phyloP scores from a whole-genome alignment of 1,140 invertebrate genomes.

The Aphidius ervi region DNA sequence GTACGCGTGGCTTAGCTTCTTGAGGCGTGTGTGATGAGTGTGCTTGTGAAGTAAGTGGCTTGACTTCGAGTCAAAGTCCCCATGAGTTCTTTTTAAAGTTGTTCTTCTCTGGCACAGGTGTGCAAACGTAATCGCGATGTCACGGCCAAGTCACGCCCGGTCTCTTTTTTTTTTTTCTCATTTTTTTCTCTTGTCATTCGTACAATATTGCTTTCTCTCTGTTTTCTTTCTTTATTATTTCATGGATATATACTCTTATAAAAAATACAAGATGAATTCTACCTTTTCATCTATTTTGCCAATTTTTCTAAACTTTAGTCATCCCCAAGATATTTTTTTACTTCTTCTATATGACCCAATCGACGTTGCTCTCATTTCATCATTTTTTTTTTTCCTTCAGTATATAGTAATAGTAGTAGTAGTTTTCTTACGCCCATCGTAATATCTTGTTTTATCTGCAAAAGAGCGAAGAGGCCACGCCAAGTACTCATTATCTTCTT shows the following conservation, averaged over 20 bases:
- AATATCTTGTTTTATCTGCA: slow-evolving; percentile 33
- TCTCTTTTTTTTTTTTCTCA: slow-evolving; percentile 23
- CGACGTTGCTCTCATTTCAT: slow-evolving; percentile 10
- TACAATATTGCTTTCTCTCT: background rate
- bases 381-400: slow-evolving; percentile 9
- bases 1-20: slow-evolving; percentile 20
- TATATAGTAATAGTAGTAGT: background rate
- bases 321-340: slow-evolving; percentile 14
- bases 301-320: too few relatives aligned
- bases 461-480: slow-evolving; percentile 17
- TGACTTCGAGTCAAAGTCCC: slow-evolving; percentile 29
- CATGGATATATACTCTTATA: too few relatives aligned
- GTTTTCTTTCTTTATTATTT: slow-evolving; percentile 2
- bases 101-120: slow-evolving; percentile 37
- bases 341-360: background rate
- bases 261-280: too few relatives aligned
- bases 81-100: background rate
- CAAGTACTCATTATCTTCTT: slow-evolving; percentile 25
- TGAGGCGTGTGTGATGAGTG: slow-evolving; percentile 42
- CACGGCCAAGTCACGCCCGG: slow-evolving; percentile 42
- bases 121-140: slow-evolving; percentile 51
- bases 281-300: background rate
- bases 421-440: slow-evolving; percentile 26
- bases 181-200: slow-evolving; percentile 8
- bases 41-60: slow-evolving; percentile 35